Percentiles rank a stretch among this genome's conserved stretches.
Evolutionary conservation across 1,140 invertebrate species (phyloP).

Genomic region (Zaprionus inermis): DNA sequence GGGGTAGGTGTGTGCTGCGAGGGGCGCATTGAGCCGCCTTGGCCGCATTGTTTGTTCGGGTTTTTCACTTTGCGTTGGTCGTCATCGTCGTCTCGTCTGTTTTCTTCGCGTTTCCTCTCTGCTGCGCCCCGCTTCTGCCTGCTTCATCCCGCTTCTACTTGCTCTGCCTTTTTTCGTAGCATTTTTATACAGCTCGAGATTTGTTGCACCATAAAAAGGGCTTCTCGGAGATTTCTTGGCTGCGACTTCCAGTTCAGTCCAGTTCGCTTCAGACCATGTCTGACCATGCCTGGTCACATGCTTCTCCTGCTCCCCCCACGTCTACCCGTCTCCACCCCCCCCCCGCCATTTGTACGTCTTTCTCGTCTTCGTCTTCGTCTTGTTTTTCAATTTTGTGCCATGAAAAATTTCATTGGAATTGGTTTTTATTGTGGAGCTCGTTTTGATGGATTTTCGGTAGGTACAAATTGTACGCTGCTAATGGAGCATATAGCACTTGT

Average conservation of each 20-base stretch:
- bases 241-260: slow-evolving; percentile 8
- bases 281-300: slow-evolving; percentile 1
- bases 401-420: slow-evolving; percentile 82
- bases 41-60: slow-evolving; percentile 70
- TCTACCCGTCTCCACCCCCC: slow-evolving; percentile 15
- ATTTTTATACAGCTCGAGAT: slow-evolving; percentile 69
- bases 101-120: background rate
- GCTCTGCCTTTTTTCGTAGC: slow-evolving; percentile 20
- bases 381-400: slow-evolving; percentile 66
- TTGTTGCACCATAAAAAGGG: slow-evolving; percentile 79
- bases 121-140: background rate
- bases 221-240: slow-evolving; percentile 61
- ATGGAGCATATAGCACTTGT: slow-evolving; percentile 65
- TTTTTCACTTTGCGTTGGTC: slow-evolving; percentile 78
- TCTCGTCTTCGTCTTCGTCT: slow-evolving; percentile 18
- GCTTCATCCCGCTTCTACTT: slow-evolving; percentile 8
- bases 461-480: slow-evolving; percentile 77
- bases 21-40: slow-evolving; percentile 30
- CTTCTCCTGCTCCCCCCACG: slow-evolving; percentile 13
- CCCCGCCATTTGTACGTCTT: slow-evolving; percentile 60
- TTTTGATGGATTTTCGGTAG: slow-evolving; percentile 78
- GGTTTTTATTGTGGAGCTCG: slow-evolving; percentile 73
- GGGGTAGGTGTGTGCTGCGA: background rate
- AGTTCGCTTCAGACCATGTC: background rate
- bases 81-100: slow-evolving; percentile 29